phyloP scores from a whole-genome alignment of 2,113 vertebrate species.

The Polypterus bichir region DNA sequence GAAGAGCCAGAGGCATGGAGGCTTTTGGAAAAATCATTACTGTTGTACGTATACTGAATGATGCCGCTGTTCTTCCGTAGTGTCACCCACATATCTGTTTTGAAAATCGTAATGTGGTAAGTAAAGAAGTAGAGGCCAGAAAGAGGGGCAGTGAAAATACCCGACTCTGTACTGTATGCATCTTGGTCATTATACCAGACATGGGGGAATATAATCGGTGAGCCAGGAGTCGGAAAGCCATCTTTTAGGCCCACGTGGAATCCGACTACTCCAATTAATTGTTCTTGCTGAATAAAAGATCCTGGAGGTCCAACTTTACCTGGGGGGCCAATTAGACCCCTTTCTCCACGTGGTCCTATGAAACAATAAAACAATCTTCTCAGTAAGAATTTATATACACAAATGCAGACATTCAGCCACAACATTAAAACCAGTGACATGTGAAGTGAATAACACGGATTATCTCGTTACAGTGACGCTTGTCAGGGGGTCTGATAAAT shows the following conservation, averaged over 20 bases:
- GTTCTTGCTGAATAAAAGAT: background rate
- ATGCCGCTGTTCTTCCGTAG: background rate
- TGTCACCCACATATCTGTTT: background rate
- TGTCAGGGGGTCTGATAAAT: no score
- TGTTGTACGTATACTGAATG: background rate
- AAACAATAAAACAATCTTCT: background rate
- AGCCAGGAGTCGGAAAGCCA: background rate
- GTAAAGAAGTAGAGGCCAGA: slow-evolving; percentile 1
- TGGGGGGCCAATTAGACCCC: background rate
- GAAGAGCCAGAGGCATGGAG: background rate
- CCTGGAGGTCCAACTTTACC: background rate
- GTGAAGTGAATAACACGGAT: no score
- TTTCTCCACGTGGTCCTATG: background rate
- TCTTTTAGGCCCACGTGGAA: background rate
- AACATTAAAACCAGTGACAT: no score
- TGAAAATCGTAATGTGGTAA: background rate
- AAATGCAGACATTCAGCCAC: no score
- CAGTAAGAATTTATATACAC: no score
- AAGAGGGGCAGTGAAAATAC: background rate
- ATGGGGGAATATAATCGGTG: background rate
- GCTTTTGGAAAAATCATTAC: background rate
- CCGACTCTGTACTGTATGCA: background rate
- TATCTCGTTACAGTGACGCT: no score
- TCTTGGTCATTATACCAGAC: slow-evolving; percentile 1
- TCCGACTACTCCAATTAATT: background rate